Base-by-base conservation (phyloP, 2,888 invertebrate species). In the Sipha maydis region DNA sequence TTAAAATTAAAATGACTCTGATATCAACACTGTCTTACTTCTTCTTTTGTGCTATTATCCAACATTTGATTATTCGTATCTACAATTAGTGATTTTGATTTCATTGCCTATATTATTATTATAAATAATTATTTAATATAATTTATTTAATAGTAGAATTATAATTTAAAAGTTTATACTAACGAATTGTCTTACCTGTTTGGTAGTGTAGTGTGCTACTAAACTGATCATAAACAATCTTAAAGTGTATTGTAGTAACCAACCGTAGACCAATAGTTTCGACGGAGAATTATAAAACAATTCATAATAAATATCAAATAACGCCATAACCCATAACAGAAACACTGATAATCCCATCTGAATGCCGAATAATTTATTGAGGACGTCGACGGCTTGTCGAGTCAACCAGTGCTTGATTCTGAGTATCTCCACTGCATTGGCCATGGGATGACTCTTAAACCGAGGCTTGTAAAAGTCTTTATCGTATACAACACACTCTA, bases 21-120 rank as follows among this genome's bases (percentile, higher is more conserved):
- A 11, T 21, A 8, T n/a, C 4, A n/a, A 67, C 91, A 54, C 4
- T 41, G 0, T 17, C 83, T 83, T 89, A 90, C 90, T 85, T 90
- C 90, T 89, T 90, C 90, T 67, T 90, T 90, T 19, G 90, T 90
- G 41, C 83, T 86, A 17, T 83, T 61, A 71, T 90, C 90, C 48
- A 90, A 85, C 41, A 78, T 85, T 79, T 89, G 56, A 56, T 89
- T 89, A 89, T 89, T 90, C 31, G 90, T 85, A 61, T 89, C 89
- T n/a, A 90, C 80, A 28, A 90, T 89, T 19, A 90, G 78, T 17
- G 89, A 89, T 83, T 89, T 89, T 11, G 90, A 89, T 89, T 89
- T 90, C 14, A 82, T 54, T 19, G 89, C 90, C 90, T 90, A 31
- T 17, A 86, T 80, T 73, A 19, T 21, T 3, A 19, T 19, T 56